Evolutionary conservation across 2,888 invertebrate species (phyloP), one percentile per base, ranked within the genome.

Genomic region (Drosophila borborema): DNA sequence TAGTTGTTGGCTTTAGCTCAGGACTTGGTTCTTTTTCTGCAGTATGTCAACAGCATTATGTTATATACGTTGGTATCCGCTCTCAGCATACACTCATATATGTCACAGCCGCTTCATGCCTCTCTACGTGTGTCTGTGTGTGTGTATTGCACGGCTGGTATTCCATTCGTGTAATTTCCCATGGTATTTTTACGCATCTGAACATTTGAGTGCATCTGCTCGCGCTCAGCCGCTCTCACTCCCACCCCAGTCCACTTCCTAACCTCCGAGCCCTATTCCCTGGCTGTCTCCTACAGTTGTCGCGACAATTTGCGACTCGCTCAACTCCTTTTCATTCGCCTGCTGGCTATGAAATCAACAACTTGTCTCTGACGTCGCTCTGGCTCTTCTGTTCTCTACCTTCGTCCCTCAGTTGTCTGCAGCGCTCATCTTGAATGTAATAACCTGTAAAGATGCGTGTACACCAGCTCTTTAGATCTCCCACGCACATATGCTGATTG

Each of bases 111-210:
- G 56, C 40, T 45, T 20, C 40, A 46, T 59, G 31, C 55, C 62
- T 4, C 62, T 6, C 18, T 20, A 5, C 34, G 36, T 20, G 14
- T 34, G 23, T 36, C 14, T 53, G 36, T 60, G 66, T 66, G 49
- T 59, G 45, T 55, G 31, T 60, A 18, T 36, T 51, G 63, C 56
- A 46, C 54, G 58, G 31, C 70, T 84, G 73, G 69, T 77, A 84
- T 88, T 88, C 86, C 89, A 89, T 77, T 86, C 86, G 86, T 84
- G 86, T 86, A 86, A 86, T 86, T 86, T 86, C 86, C 86, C 86
- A 77, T 86, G 86, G 81, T 78, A 84, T 78, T 78, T 77, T 76
- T 79, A 72, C 76, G 69, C 76, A 71, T 77, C 78, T 75, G 74
- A 82, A 72, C 79, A 86, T 79, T 76, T 75, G 78, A 84, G 73